Evolutionary conservation across 2,113 vertebrate genomes (phyloP).

Genomic region (Chrysemys picta): DNA sequence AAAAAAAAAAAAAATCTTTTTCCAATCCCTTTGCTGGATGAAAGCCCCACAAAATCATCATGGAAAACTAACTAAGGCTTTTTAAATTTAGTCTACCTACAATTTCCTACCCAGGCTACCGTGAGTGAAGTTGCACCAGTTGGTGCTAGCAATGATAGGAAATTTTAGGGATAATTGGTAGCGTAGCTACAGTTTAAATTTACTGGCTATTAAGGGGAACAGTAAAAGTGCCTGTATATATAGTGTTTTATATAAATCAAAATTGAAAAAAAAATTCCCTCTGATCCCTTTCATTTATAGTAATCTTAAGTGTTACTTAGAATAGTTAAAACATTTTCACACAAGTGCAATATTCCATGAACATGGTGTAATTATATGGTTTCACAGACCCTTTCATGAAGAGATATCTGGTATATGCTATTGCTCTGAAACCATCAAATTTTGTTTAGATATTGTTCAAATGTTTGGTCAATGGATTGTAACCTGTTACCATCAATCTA

Average conservation of each 20-base stretch:
- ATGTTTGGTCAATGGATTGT: background rate
- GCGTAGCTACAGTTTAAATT: background rate
- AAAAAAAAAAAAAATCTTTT: too few species aligned
- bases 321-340: background rate
- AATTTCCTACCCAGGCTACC: background rate
- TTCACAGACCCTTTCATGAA: background rate
- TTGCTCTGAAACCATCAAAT: background rate
- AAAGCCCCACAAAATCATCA: background rate
- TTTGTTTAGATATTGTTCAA: background rate
- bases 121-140: background rate
- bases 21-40: too few species aligned
- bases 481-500: background rate
- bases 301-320: fast-evolving
- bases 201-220: background rate
- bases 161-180: background rate
- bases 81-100: background rate
- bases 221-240: fast-evolving
- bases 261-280: background rate
- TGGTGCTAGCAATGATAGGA: too few species aligned
- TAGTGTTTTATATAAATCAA: background rate
- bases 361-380: fast-evolving
- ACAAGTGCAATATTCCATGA: background rate
- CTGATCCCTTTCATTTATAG: background rate
- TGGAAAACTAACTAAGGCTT: background rate
- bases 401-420: background rate